Conservation (phyloP, 2,797 vertebrate species). For the Heterohyrax brucei region DNA sequence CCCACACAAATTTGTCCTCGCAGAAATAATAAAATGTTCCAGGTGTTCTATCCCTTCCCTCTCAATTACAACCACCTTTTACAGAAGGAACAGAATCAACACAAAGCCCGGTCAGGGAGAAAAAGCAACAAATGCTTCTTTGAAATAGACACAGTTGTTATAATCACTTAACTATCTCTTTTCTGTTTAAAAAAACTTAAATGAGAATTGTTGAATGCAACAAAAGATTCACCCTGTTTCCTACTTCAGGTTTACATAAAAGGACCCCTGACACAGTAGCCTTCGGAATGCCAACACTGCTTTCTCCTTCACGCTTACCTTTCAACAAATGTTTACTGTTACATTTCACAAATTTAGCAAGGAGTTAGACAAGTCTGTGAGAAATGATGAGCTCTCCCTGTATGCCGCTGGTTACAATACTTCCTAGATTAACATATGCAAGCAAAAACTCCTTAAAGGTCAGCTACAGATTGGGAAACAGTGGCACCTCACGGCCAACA, state of each 20-base stretch:
- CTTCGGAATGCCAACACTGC: constrained; percentile 84
- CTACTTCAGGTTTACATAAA: constrained; percentile 85
- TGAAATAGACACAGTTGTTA: constrained; percentile 9
- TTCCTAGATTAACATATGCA: constrained; percentile 88
- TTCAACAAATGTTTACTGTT: constrained; percentile 56
- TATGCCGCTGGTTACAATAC: constrained; percentile 88
- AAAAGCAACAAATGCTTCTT: constrained; percentile 11
- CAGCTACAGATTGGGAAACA: constrained; percentile 80
- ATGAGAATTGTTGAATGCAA: not conserved
- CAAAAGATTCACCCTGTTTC: constrained; percentile 52
- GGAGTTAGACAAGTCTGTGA: constrained; percentile 83
- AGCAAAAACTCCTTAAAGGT: constrained; percentile 85
- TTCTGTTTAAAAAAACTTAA: constrained; percentile 64
- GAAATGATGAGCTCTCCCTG: constrained; percentile 89
- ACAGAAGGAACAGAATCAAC: not conserved
- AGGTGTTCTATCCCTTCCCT: not conserved
- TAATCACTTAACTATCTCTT: not conserved
- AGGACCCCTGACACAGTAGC: constrained; percentile 87
- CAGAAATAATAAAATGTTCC: fast-evolving
- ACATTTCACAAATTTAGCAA: constrained; percentile 86
- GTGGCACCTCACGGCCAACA: constrained; percentile 74
- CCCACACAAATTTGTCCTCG: not conserved
- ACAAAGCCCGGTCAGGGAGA: not conserved
- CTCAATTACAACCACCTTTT: not conserved
- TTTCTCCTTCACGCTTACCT: constrained; percentile 85